These are phyloP conservation scores for Gyps fulvus DNA, from an alignment of 2,113 vertebrate genomes.

Conservation along the genomic window DNA sequence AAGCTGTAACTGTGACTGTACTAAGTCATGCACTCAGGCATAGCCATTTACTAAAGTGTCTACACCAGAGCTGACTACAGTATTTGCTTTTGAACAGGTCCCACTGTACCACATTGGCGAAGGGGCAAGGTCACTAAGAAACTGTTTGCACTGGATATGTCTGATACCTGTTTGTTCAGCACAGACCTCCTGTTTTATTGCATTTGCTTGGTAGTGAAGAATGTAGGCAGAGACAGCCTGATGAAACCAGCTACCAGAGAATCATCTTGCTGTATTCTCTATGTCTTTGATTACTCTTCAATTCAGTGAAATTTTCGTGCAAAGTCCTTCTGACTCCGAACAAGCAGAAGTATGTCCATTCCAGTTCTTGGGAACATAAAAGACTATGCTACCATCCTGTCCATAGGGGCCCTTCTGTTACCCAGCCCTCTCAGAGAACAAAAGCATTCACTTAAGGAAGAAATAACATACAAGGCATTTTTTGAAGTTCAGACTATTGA, in stretches of 20 bases:
- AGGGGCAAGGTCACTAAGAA: not conserved
- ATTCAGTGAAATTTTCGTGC: not conserved
- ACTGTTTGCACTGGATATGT: not conserved
- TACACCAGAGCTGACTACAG: not conserved
- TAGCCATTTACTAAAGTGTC: not conserved
- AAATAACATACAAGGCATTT: not conserved
- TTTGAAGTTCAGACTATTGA: constrained; percentile 4
- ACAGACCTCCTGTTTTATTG: not conserved
- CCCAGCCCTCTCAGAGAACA: not conserved
- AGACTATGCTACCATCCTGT: not conserved
- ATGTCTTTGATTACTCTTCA: not conserved
- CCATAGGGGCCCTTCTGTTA: not conserved
- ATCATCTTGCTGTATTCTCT: not conserved
- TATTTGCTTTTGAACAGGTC: not conserved
- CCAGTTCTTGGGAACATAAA: not conserved
- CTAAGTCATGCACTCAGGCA: not conserved
- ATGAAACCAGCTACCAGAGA: not conserved
- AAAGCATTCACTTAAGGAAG: not conserved
- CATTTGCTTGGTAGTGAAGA: not conserved
- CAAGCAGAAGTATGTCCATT: not conserved
- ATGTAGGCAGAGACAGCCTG: not conserved
- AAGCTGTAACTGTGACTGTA: not conserved
- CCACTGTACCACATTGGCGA: rapidly evolving
- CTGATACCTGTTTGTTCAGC: not conserved
- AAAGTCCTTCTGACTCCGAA: not conserved